A percentile compares a stretch with the other conserved stretches of the same genome.
phyloP scores from a whole-genome alignment of 37 sponge, comb jelly and placozoan species.

The Spongilla lacustris region DNA sequence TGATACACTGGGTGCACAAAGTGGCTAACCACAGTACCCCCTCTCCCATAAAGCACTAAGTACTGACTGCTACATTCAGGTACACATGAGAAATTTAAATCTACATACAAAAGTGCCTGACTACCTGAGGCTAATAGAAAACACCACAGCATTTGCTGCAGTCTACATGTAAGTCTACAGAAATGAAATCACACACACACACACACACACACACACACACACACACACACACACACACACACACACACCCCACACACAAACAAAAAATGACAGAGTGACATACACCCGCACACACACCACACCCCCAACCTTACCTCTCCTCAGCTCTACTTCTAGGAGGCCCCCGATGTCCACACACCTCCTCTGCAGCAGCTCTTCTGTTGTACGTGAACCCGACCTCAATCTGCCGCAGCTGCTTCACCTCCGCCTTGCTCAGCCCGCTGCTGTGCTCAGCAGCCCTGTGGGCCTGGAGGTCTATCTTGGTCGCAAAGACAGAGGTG shows the following conservation, averaged over 20 bases:
- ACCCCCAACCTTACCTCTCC: neutral
- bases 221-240: neutral
- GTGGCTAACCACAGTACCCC: no score
- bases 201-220: neutral
- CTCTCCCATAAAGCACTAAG: no score
- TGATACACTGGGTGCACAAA: no score
- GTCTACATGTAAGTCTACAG: neutral
- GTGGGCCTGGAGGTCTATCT: constrained; percentile 88
- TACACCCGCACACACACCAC: neutral
- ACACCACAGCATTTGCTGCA: no score
- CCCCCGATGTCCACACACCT: neutral
- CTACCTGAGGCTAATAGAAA: no score
- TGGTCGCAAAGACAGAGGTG: constrained; percentile 72
- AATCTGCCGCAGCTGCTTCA: constrained; percentile 54
- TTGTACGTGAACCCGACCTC: constrained; percentile 62
- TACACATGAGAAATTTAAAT: no score
- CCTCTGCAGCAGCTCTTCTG: neutral
- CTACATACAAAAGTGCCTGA: no score
- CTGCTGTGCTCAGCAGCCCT: constrained; percentile 57
- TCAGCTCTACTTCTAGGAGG: neutral
- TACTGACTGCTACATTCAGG: no score
- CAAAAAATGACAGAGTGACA: no score
- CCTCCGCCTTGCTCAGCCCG: constrained; percentile 69
- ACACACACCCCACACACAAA: constrained; percentile 3
- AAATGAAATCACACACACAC: neutral